Evolutionary conservation across 2,797 vertebrate genomes (phyloP).

Genomic region (Labroides dimidiatus): DNA sequence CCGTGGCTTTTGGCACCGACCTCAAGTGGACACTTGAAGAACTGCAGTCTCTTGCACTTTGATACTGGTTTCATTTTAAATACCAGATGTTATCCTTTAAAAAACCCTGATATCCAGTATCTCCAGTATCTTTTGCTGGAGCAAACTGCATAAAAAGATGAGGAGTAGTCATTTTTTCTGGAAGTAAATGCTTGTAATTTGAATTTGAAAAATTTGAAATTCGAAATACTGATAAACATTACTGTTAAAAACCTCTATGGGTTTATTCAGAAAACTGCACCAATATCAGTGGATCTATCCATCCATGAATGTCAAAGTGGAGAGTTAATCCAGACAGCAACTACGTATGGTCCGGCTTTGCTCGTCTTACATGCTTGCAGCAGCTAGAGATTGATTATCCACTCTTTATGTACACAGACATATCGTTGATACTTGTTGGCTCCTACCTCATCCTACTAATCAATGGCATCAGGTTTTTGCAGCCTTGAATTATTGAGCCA

Average conservation of each 20-base stretch:
- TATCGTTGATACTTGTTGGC: constrained; percentile 42
- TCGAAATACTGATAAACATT: neutral
- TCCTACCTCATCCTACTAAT: constrained; percentile 46
- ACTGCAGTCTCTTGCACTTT: too few species aligned
- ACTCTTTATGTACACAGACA: constrained; percentile 63
- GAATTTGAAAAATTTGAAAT: neutral
- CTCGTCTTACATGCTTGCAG: constrained; percentile 47
- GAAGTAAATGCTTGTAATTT: too few species aligned
- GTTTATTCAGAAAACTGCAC: neutral
- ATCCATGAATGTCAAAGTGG: neutral
- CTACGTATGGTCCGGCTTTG: constrained; percentile 3
- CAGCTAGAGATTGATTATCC: constrained; percentile 53
- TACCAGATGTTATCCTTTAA: too few species aligned
- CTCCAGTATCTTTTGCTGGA: too few species aligned
- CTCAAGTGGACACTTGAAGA: too few species aligned
- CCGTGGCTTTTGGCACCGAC: too few species aligned
- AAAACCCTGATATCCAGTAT: too few species aligned
- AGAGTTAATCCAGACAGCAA: constrained; percentile 21
- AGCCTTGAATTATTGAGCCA: constrained; percentile 49
- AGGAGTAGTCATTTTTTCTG: too few species aligned
- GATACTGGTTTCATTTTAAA: too few species aligned
- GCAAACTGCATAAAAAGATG: too few species aligned
- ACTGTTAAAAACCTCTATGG: neutral
- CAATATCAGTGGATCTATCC: neutral
- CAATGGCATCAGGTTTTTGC: constrained; percentile 55